Evolutionary conservation across 2,797 vertebrate species (phyloP).

Genomic region (Arnoldichthys spilopterus): DNA sequence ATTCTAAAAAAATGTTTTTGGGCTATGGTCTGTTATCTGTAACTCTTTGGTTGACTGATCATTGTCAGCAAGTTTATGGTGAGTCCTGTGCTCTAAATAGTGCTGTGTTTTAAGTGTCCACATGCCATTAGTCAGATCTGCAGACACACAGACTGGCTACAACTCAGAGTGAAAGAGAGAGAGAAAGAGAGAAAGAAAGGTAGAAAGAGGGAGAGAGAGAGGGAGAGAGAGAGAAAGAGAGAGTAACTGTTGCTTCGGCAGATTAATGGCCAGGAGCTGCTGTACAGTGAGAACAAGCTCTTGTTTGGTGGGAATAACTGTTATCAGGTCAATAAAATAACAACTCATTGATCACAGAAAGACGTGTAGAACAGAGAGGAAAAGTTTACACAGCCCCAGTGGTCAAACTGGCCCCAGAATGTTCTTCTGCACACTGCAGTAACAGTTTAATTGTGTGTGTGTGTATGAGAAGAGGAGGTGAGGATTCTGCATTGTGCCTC

Average conservation of each 20-base stretch:
- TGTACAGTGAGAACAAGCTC: neutral
- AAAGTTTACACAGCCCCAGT: neutral
- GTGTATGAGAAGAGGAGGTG: too few species aligned
- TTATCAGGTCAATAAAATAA: slow-evolving; percentile 42
- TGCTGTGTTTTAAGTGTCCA: slow-evolving; percentile 18
- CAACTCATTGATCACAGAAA: slow-evolving; percentile 38
- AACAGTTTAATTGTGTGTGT: neutral
- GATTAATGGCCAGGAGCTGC: slow-evolving; percentile 10
- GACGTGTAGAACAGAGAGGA: slow-evolving; percentile 12
- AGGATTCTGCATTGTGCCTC: too few species aligned
- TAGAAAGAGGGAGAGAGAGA: neutral
- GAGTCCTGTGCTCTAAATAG: slow-evolving; percentile 24
- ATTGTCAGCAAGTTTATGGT: neutral
- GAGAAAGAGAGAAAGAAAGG: too few species aligned
- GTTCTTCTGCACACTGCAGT: neutral
- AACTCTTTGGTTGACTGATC: neutral
- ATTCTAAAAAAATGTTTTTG: too few species aligned
- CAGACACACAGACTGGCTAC: neutral
- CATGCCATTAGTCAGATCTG: slow-evolving; percentile 12
- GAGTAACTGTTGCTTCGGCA: neutral
- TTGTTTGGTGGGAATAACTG: slow-evolving; percentile 38
- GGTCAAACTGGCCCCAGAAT: neutral
- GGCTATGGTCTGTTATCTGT: neutral
- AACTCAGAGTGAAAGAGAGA: neutral
- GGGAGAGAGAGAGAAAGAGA: neutral